Base-by-base conservation (phyloP, 2,113 vertebrate species). In the Corythaixoides concolor region DNA sequence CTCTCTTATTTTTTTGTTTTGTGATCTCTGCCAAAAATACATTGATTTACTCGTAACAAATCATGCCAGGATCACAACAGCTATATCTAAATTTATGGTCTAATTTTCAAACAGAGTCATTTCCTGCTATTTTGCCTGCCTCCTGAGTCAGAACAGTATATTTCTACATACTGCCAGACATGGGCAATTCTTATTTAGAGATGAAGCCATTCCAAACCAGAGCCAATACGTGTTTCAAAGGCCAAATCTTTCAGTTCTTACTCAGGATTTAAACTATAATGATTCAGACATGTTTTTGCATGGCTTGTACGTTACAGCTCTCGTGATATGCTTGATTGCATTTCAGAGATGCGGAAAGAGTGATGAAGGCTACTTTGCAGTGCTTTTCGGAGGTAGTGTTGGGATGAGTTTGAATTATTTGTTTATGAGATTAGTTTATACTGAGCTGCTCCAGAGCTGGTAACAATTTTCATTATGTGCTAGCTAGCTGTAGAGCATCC, bases 61-160 rank as follows among this genome's bases (percentile, higher is more conserved):
- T 92, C 39, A 74, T 64, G 73, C 91, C 91, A 94, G 59, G 60
- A 87, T 95, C 79, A 85, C 73, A 93, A 90, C 67, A 77, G 50
- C 79, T 82, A 79, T 81, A 95, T 89, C 52, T 95, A 93, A 95
- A 96, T 97, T 93, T 97, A 93, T 3, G 5, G 81, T 80, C 77
- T 85, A 81, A 93, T 97, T 96, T 95, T 89, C 78, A 93, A 90
- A 69, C 30, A 82, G 85, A 90, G 56, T 94, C 11, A 96, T 92
- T 97, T 95, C 94, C 95, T 96, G 80, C 77, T 93, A 75, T 96
- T 97, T 95, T 86, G 53, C 47, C 72, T 94, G 85, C 72, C 86
- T 91, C 67, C 70, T 95, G 94, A 95, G 45, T 97, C 92, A 95
- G 85, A 94, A 56, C 58, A 85, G 68, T 93, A 28, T 72, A 92